Evolutionary conservation across 2,797 vertebrate genomes (phyloP), one percentile per base, ranked within the genome.

Genomic region (Morus bassanus): DNA sequence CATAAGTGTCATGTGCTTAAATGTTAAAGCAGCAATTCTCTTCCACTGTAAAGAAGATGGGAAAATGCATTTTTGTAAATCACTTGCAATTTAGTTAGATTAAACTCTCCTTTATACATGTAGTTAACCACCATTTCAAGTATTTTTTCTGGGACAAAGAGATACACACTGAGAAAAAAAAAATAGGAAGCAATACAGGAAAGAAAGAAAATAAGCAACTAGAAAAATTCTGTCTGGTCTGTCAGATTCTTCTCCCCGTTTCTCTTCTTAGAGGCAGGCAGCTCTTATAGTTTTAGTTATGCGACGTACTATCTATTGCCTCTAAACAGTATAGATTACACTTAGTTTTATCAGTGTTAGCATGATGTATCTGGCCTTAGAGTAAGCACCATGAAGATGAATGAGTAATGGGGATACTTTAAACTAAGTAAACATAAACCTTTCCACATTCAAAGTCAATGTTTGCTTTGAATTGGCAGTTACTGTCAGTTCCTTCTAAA

Each of bases 31-130:
- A 91, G 54, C 64, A 91, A 91, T 92, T 95, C 72, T 84, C 68
- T 91, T 80, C 41, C 41, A 56, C 35, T 35, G 30, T 80, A 88
- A 80, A 83, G 59, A 82, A 73, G 48, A 92, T 68, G 24, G 25
- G 43, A 69, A 92, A 92, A 94, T 21, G 69, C 22, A 57, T 72
- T 93, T 95, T 92, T 79, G 63, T 92, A 94, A 86, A 91, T 92
- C 22, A 89, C 86, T 94, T 70, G n/a, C 48, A 93, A 81, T 96
- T 92, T 92, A 93, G 46, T 85, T 87, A 91, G 54, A 93, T 70
- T 63, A 79, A 87, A 74, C 25, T 88, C 14, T 83, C 43, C 23
- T 91, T 94, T 94, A 60, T 70, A 92, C 50, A 22, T 57, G 45
- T 79, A 95, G 59, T 86, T 91, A 94, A 93, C 56, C 27, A 70